Percentiles rank a stretch among this genome's conserved stretches.
Conservation (phyloP, 30 jellyfish, hydroid and myxozoan species). For the Clytia hemisphaerica region DNA sequence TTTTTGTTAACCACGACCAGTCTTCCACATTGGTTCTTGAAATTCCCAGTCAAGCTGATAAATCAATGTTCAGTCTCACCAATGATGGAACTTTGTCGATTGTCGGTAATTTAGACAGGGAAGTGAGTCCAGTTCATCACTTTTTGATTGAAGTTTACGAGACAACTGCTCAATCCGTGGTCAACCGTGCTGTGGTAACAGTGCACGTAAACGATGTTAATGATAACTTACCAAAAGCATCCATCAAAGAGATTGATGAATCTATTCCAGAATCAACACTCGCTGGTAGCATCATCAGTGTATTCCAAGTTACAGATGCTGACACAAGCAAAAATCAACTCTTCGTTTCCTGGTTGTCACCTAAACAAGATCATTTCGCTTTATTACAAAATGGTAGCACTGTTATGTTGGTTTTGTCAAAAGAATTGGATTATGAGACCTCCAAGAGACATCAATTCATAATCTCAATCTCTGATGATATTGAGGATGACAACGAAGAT, state of each 20-base stretch:
- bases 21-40: background rate
- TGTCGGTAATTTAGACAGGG: background rate
- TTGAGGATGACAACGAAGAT: background rate
- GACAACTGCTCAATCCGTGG: background rate
- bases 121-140: background rate
- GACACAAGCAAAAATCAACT: constrained; percentile 1
- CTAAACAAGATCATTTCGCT: background rate
- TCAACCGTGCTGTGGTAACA: background rate
- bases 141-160: background rate
- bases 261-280: background rate
- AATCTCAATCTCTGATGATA: background rate
- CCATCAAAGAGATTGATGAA: background rate
- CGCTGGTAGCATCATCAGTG: constrained; percentile 4
- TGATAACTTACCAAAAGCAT: background rate
- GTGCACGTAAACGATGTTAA: background rate
- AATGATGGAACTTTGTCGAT: background rate
- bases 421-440: background rate
- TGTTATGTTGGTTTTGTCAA: background rate
- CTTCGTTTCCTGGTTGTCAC: background rate
- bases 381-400: background rate
- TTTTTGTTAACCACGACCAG: background rate
- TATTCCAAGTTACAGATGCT: background rate
- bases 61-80: background rate
- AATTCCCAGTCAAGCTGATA: background rate
- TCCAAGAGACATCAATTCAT: background rate